Conservation (phyloP, 2,113 vertebrate species). For the Peromyscus polionotus region DNA sequence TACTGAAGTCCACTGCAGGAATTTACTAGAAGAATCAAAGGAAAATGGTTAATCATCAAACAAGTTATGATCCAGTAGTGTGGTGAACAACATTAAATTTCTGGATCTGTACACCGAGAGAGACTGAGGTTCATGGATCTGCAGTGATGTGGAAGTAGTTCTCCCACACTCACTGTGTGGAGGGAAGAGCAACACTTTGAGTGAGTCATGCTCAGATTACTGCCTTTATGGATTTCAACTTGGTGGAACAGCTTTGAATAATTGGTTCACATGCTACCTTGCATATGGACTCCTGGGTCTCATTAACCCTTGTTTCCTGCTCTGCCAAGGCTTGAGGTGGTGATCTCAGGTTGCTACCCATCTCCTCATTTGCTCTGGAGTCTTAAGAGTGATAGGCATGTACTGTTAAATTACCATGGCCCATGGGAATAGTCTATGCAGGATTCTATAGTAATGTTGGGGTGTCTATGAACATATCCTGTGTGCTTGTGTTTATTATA, state of each 20-base stretch:
- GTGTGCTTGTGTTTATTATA: background rate
- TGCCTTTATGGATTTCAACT: slow-evolving; percentile 77
- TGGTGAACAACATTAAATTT: background rate
- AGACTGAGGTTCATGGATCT: accelerated
- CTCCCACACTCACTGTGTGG: background rate
- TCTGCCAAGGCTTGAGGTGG: background rate
- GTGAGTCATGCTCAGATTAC: slow-evolving; percentile 74
- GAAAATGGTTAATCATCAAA: background rate
- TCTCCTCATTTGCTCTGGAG: background rate
- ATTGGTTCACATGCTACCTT: slow-evolving; percentile 76
- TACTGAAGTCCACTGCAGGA: background rate
- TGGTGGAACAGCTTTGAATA: slow-evolving; percentile 79
- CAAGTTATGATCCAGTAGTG: too few species aligned
- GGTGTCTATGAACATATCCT: background rate
- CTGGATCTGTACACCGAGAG: background rate
- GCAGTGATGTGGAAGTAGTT: background rate
- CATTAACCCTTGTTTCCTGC: slow-evolving; percentile 61
- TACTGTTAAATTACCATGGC: background rate
- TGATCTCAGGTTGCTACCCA: slow-evolving; percentile 58
- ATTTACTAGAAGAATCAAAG: background rate
- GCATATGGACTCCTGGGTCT: slow-evolving; percentile 50
- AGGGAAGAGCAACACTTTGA: slow-evolving; percentile 69
- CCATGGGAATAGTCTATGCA: background rate
- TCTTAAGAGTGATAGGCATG: background rate
- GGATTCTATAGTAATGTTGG: background rate